Conservation (phyloP, 2,888 invertebrate genomes). For the Mycalesis mineus region DNA sequence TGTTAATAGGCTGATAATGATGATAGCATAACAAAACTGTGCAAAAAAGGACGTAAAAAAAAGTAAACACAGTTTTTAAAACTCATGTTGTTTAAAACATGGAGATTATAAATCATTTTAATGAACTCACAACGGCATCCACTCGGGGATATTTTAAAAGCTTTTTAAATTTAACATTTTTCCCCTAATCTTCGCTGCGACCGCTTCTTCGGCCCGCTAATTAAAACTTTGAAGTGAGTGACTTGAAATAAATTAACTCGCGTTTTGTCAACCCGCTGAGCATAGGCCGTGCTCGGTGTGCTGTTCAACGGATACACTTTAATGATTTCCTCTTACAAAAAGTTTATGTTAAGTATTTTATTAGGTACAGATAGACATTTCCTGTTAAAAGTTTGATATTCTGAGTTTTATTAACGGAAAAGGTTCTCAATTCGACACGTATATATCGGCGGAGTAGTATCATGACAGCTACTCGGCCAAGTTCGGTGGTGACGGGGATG, state of each 20-base stretch:
- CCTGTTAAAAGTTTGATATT: too few relatives aligned
- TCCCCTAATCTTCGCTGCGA: conserved; percentile 11
- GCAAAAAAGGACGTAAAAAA: too few relatives aligned
- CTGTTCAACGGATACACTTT: background rate
- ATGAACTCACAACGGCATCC: conserved; percentile 1
- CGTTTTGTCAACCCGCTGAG: conserved; percentile 3
- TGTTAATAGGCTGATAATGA: too few relatives aligned
- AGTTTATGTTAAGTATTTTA: background rate
- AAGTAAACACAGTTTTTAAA: too few relatives aligned
- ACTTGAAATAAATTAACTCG: conserved; percentile 9
- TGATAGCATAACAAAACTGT: too few relatives aligned
- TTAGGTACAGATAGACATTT: background rate
- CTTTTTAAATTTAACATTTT: conserved; percentile 12
- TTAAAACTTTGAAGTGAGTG: conserved; percentile 21
- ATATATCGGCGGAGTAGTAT: too few relatives aligned
- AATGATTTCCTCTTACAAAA: background rate
- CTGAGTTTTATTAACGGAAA: too few relatives aligned
- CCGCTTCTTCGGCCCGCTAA: conserved; percentile 10
- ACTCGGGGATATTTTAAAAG: conserved; percentile 1
- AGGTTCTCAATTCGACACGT: too few relatives aligned
- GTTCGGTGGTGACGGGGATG: too few relatives aligned
- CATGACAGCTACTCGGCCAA: too few relatives aligned
- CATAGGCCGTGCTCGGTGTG: background rate
- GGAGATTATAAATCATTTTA: conserved; percentile 1
- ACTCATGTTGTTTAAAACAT: background rate